Evolutionary conservation across 2,888 invertebrate genomes (phyloP), one percentile per base, ranked within the genome.

Genomic region (Erebia ligea): DNA sequence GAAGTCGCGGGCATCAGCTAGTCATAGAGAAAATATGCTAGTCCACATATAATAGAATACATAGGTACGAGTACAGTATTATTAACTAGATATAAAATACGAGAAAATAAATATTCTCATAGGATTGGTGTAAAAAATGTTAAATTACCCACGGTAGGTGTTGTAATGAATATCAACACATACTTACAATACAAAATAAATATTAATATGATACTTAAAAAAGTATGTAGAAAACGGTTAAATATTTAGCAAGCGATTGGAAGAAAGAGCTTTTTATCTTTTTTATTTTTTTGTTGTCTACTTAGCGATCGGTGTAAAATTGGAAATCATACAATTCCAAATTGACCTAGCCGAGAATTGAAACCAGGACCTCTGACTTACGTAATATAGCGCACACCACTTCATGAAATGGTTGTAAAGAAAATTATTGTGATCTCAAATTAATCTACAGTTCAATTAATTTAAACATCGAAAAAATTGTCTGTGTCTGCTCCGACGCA

Each of bases 381-480:
- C 0, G n/a, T n/a, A 5, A 5, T 5, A 50, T 2, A 50, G n/a
- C 8, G 50, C 1, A n/a, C 9, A 54, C 54, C 54, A 17, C 19
- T 54, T 10, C 54, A 10, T 19, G 10, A 8, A 19, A 17, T 19
- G 19, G 11, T 11, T 19, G 2, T 54, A 10, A 19, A 54, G 19
- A 54, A 54, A 19, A 3, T 19, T 54, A 19, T 10, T 54, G 17
- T 52, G 17, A 52, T 52, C 17, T 52, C 1, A 52, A 1, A 42
- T 59, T 40, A 34, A 59, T 59, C 17, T 61, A 13, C 11, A 48
- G n/a, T n/a, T n/a, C n/a, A n/a, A n/a, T n/a, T n/a, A n/a, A n/a
- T n/a, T n/a, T n/a, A n/a, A n/a, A n/a, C n/a, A n/a, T n/a, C n/a
- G n/a, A n/a, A n/a, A n/a, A n/a, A n/a, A n/a, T n/a, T n/a, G n/a